Conservation (phyloP, 2,888 invertebrate genomes). For the Blomia tropicalis region DNA sequence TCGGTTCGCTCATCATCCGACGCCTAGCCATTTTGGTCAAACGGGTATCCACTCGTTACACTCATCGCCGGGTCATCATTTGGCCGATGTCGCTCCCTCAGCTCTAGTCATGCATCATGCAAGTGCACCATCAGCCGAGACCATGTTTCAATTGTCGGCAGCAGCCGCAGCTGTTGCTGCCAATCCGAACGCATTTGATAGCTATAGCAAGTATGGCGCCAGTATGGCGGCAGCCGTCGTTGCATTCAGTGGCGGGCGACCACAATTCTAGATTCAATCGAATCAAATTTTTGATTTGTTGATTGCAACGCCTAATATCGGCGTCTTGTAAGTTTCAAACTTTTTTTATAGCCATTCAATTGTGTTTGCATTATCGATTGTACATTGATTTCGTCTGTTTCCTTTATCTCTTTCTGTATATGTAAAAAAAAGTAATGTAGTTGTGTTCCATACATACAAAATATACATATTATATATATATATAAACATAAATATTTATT, state of each 20-base stretch:
- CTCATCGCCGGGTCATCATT: slow-evolving; percentile 4
- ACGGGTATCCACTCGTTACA: slow-evolving; percentile 9
- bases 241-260: slow-evolving; percentile 7
- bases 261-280: slow-evolving; percentile 4
- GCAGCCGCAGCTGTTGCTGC: slow-evolving; percentile 17
- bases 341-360: no score
- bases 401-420: no score
- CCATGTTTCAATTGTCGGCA: slow-evolving; percentile 24
- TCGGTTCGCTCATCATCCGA: slow-evolving; percentile 7
- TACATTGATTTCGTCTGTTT: no score
- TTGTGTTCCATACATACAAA: no score
- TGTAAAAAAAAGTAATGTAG: no score
- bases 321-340: no score
- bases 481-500: no score
- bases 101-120: slow-evolving; percentile 26
- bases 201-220: slow-evolving; percentile 12
- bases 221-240: not conserved
- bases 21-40: not conserved
- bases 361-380: no score
- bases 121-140: slow-evolving; percentile 17
- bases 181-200: slow-evolving; percentile 8
- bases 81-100: slow-evolving; percentile 24
- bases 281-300: no score
- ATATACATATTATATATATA: no score
- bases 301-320: no score